Percentiles rank a stretch among this genome's conserved stretches.
Conservation (phyloP, 1,140 invertebrate species). For the Drosophila obscura region DNA sequence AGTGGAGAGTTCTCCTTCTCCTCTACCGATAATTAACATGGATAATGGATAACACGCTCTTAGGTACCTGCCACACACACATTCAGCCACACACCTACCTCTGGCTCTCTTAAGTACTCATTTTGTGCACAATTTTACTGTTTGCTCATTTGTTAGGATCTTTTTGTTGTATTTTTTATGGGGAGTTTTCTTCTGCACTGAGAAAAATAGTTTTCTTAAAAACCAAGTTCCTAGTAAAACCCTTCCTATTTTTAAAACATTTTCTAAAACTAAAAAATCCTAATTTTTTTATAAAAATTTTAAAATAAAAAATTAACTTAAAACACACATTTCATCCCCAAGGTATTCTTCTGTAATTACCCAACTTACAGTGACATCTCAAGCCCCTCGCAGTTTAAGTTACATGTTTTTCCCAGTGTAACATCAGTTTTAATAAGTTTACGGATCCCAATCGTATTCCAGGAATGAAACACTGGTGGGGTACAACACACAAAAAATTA, state of each 20-base stretch:
- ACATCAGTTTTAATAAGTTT: slow-evolving; percentile 16
- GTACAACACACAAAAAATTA: slow-evolving; percentile 23
- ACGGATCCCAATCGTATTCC: slow-evolving; percentile 70
- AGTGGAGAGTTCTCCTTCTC: slow-evolving; percentile 20
- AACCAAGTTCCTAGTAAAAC: too few relatives aligned
- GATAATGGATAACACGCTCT: slow-evolving; percentile 47
- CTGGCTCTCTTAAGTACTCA: slow-evolving; percentile 11
- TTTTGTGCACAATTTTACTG: slow-evolving; percentile 19
- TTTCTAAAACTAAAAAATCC: too few relatives aligned
- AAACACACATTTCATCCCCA: too few relatives aligned
- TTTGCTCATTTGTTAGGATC: slow-evolving; percentile 52
- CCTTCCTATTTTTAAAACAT: too few relatives aligned
- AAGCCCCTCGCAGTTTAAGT: too few relatives aligned
- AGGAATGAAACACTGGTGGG: slow-evolving; percentile 45
- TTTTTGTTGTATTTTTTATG: slow-evolving; percentile 52
- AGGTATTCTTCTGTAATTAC: too few relatives aligned
- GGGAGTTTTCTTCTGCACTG: slow-evolving; percentile 17
- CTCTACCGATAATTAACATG: slow-evolving; percentile 47
- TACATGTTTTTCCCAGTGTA: too few relatives aligned
- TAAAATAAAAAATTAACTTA: too few relatives aligned
- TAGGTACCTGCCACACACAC: slow-evolving; percentile 60
- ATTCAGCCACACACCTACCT: slow-evolving; percentile 1
- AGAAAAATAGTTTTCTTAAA: too few relatives aligned
- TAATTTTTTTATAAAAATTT: too few relatives aligned
- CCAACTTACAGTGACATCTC: too few relatives aligned